These are phyloP conservation scores for Drosophila pectinifera DNA, from an alignment of 1,140 invertebrate genomes.

Conservation along the genomic window DNA sequence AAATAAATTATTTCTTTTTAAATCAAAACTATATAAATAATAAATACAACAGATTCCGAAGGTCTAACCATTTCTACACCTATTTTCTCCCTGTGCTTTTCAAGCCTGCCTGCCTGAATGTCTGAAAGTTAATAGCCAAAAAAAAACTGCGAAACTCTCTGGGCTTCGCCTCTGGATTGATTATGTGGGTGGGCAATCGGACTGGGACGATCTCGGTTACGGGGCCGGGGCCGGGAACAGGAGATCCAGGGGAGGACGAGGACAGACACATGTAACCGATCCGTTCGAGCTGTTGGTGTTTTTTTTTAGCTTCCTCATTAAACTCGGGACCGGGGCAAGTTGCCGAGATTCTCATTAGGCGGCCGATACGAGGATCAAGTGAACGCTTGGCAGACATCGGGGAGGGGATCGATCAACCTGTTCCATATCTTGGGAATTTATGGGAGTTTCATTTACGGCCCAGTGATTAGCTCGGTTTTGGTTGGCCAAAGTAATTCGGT, in stretches of 20 bases:
- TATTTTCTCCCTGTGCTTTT: constrained; percentile 1
- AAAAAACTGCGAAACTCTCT: constrained; percentile 42
- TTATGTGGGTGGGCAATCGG: constrained; percentile 63
- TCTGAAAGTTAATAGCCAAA: constrained; percentile 67
- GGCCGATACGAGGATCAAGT: constrained; percentile 30
- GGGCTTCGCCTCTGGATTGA: constrained; percentile 45
- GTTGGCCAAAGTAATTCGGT: constrained; percentile 12
- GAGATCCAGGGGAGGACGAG: not conserved
- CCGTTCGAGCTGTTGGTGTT: constrained; percentile 56
- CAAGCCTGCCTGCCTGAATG: constrained; percentile 11
- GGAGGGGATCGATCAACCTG: constrained; percentile 32
- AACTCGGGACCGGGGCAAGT: constrained; percentile 17
- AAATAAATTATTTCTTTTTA: not conserved
- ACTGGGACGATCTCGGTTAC: constrained; percentile 44
- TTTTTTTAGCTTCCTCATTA: constrained; percentile 67
- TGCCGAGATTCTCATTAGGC: constrained; percentile 46
- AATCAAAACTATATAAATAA: not conserved
- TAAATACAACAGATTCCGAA: not conserved
- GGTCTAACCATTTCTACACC: not conserved
- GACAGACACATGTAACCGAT: constrained; percentile 65
- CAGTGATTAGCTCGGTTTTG: constrained; percentile 29
- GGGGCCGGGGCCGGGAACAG: constrained; percentile 11
- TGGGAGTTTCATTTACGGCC: constrained; percentile 40
- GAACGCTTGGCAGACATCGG: constrained; percentile 24
- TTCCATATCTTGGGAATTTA: constrained; percentile 44